A percentile compares a stretch with the other conserved stretches of the same genome.
phyloP scores from a whole-genome alignment of 1,140 invertebrate genomes.

The Glomeris maerens region DNA sequence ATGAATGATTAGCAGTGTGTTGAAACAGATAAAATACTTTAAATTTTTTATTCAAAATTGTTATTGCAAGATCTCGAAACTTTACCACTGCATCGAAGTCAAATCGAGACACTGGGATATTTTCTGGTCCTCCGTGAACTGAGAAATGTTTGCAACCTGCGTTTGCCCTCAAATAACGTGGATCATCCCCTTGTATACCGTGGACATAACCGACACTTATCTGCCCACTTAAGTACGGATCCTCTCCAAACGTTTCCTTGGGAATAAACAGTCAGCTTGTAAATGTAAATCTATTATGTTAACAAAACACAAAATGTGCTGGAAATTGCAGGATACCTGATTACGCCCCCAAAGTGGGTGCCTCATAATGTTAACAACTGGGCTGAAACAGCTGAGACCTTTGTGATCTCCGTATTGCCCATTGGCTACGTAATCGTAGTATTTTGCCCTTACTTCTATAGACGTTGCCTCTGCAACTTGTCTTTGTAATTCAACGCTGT shows the following conservation, averaged over 20 bases:
- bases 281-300: background rate
- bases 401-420: slow-evolving; percentile 21
- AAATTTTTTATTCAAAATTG: background rate
- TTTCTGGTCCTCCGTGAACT: slow-evolving; percentile 27
- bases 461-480: slow-evolving; percentile 24
- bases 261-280: background rate
- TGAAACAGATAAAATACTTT: no score
- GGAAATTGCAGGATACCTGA: slow-evolving; percentile 22
- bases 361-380: slow-evolving; percentile 29
- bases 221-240: slow-evolving; percentile 25
- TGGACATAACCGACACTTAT: slow-evolving; percentile 22
- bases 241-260: slow-evolving; percentile 32
- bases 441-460: slow-evolving; percentile 26
- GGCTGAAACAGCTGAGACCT: slow-evolving; percentile 27
- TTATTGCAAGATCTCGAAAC: background rate
- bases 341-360: slow-evolving; percentile 29
- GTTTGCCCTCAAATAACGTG: slow-evolving; percentile 22
- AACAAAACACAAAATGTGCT: background rate
- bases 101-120: slow-evolving; percentile 24
- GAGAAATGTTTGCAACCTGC: slow-evolving; percentile 29
- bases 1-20: no score
- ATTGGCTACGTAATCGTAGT: slow-evolving; percentile 22
- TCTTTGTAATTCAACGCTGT: no score
- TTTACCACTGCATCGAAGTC: slow-evolving; percentile 27
- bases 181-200: slow-evolving; percentile 26